phyloP scores from a whole-genome alignment of 2,888 invertebrate species.

The Brachyopa scutellaris region DNA sequence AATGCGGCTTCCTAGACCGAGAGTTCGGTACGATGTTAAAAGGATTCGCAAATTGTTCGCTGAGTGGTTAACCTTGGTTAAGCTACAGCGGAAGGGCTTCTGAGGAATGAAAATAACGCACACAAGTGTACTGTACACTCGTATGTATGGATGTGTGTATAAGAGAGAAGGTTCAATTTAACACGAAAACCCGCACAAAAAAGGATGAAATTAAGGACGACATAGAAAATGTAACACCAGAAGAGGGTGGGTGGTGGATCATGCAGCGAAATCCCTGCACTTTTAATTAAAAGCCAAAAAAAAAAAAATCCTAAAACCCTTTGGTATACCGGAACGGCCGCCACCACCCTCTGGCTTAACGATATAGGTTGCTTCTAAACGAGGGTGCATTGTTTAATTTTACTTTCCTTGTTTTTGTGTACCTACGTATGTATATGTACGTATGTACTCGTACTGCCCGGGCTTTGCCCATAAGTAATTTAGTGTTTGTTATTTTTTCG shows the following conservation, averaged over 20 bases:
- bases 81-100: constrained; percentile 27
- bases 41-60: constrained; percentile 63
- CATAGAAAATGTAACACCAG: constrained; percentile 12
- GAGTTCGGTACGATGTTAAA: background rate
- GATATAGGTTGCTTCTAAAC: constrained; percentile 17
- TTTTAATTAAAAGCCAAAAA: constrained; percentile 55
- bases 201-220: constrained; percentile 18
- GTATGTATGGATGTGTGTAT: no score
- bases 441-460: no score
- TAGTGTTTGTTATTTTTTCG: constrained; percentile 41
- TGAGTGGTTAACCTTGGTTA: constrained; percentile 54
- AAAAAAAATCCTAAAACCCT: background rate
- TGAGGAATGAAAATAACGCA: constrained; percentile 33
- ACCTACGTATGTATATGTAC: no score
- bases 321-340: background rate
- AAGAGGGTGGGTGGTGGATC: no score
- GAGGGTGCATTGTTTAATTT: constrained; percentile 26
- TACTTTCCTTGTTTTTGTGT: background rate
- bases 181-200: background rate
- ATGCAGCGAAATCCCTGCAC: constrained; percentile 20
- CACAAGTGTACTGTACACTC: constrained; percentile 1
- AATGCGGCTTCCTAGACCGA: constrained; percentile 8
- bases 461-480: constrained; percentile 34
- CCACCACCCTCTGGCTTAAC: background rate
- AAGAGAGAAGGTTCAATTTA: constrained; percentile 4